Base-by-base conservation (phyloP, 1,140 invertebrate genomes). In the Palaemon carinicauda region DNA sequence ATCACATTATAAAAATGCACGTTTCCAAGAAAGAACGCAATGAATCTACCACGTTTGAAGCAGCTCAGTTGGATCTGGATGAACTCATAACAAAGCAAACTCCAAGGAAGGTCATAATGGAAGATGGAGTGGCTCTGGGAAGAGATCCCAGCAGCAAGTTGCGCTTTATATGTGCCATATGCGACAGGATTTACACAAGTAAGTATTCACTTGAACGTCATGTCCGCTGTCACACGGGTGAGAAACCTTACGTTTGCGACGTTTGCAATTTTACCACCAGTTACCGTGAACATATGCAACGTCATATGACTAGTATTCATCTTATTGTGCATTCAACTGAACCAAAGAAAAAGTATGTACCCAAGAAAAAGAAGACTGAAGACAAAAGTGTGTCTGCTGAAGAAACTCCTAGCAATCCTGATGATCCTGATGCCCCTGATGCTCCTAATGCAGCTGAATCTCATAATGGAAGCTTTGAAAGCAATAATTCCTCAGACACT, bases 241-340 rank as follows among this genome's bases (percentile, higher is more conserved):
- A 88, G 50, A 87, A 86, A 31, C 89, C 89, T 7, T 89, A 89
- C 53, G 50, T 80, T 12, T 89, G 89, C 65, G 89, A 89, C 50
- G 87, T 89, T 15, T 89, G 89, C 53, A 87, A 79, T 65, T 89
- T 89, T 53, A 74, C 82, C 24, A 87, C 89, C 1, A 89, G 87
- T 27, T 89, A 88, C 29, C 69, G 87, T 9, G 89, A 89, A 33
- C 87, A 89, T 65, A 89, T 89, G 89, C 81, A 81, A 53, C 89
- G 89, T 27, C 89, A 89, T 54, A 89, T 89, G 89, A 89, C 83
- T 3, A 89, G 83, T 29, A 87, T 88, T 14, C 89, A 89, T 74
- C 86, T 89, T 33, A 88, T 89, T 60, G 89, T 89, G 10, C 89
- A 89, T 56, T 89, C 89, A 7, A 73, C 88, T 74, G 89, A 84